Conservation (phyloP, 2,888 invertebrate genomes). For the Caprella mutica region DNA sequence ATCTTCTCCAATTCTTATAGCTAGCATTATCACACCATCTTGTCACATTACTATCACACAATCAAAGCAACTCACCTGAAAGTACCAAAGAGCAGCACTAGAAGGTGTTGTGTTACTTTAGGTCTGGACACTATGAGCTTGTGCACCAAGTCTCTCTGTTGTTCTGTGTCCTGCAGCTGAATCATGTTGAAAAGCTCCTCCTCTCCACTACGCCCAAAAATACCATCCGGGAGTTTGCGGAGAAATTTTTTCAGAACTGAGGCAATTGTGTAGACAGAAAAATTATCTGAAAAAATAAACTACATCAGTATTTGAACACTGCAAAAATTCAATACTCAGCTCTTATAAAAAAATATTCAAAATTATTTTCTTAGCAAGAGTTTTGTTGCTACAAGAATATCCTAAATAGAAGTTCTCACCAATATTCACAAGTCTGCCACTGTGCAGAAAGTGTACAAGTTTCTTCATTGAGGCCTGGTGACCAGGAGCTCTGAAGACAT, state of each 20-base stretch:
- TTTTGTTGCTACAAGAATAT: not conserved
- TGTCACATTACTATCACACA: too few relatives aligned
- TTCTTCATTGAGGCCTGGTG: constrained; percentile 92
- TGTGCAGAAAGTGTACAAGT: constrained; percentile 77
- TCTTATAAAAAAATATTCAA: not conserved
- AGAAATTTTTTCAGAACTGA: constrained; percentile 96
- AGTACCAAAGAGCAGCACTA: constrained; percentile 92
- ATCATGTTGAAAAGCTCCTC: constrained; percentile 78
- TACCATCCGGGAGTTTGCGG: constrained; percentile 89
- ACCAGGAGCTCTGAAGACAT: constrained; percentile 89
- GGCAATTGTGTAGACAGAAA: constrained; percentile 90
- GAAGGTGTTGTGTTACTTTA: constrained; percentile 75
- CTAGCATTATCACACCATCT: too few relatives aligned
- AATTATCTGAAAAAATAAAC: constrained; percentile 22
- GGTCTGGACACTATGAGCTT: constrained; percentile 55
- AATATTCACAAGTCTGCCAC: constrained; percentile 63
- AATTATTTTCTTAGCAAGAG: not conserved
- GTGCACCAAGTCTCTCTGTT: constrained; percentile 84
- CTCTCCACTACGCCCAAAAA: constrained; percentile 86
- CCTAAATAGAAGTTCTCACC: constrained; percentile 10
- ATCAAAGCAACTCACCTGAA: constrained; percentile 78
- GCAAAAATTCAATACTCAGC: not conserved
- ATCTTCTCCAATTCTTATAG: too few relatives aligned
- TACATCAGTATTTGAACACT: not conserved
- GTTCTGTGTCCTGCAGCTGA: constrained; percentile 63